Conservation (phyloP, 2,888 invertebrate species). For the Crocallis elinguaria region DNA sequence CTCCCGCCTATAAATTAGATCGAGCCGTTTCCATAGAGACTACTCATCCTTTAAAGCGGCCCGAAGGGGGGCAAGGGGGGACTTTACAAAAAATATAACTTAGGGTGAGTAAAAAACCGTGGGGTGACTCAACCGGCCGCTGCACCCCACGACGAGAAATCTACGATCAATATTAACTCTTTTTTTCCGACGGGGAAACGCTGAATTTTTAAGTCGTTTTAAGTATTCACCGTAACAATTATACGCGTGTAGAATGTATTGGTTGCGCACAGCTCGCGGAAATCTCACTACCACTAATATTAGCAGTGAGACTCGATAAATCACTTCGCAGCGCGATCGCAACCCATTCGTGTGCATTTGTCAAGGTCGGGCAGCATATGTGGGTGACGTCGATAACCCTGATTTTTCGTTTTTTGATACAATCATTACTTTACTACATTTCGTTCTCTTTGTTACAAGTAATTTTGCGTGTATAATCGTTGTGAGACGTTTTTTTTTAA, state of each 20-base stretch:
- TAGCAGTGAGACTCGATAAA: constrained; percentile 59
- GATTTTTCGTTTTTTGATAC: constrained; percentile 11
- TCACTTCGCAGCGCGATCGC: constrained; percentile 48
- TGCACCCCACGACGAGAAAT: constrained; percentile 85
- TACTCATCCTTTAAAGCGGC: constrained; percentile 85
- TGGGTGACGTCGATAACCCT: constrained; percentile 54
- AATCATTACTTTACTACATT: background rate
- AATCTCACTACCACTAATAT: constrained; percentile 46
- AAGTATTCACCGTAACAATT: constrained; percentile 57
- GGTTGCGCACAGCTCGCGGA: constrained; percentile 41
- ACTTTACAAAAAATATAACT: constrained; percentile 85
- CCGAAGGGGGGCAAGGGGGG: constrained; percentile 68
- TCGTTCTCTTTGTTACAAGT: too few species aligned
- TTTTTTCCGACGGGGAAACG: constrained; percentile 81
- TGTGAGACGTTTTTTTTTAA: too few species aligned
- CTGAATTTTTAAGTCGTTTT: constrained; percentile 81
- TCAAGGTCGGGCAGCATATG: constrained; percentile 73
- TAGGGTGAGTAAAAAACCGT: constrained; percentile 86
- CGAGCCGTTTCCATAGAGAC: constrained; percentile 85
- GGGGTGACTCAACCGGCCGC: constrained; percentile 86
- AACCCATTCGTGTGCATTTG: constrained; percentile 60
- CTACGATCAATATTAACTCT: constrained; percentile 86
- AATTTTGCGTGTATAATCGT: too few species aligned
- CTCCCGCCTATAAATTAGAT: constrained; percentile 84
- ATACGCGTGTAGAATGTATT: constrained; percentile 53